Percentiles rank a stretch among this genome's conserved stretches.
Conservation (phyloP, 2,888 invertebrate species). For the Drosophila ezoana region DNA sequence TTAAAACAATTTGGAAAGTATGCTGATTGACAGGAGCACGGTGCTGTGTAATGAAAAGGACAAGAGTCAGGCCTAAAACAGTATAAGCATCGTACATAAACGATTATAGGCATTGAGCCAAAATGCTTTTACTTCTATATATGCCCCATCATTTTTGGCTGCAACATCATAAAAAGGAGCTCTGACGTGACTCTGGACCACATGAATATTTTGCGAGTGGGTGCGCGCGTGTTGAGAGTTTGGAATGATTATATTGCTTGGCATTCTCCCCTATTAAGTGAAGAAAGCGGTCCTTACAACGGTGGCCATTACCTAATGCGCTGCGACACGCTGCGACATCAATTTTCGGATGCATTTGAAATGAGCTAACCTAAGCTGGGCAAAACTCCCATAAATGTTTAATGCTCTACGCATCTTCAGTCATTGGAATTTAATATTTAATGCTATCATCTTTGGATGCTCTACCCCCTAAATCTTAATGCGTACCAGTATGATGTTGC, state of each 20-base stretch:
- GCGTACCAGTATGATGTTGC: conserved; percentile 9
- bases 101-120: conserved; percentile 56
- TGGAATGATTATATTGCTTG: conserved; percentile 42
- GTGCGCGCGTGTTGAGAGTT: conserved; percentile 63
- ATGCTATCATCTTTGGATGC: conserved; percentile 45
- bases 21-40: conserved; percentile 66
- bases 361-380: conserved; percentile 59
- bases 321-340: conserved; percentile 70
- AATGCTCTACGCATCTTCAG: conserved; percentile 47
- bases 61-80: conserved; percentile 19
- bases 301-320: conserved; percentile 72
- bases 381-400: conserved; percentile 48
- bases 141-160: conserved; percentile 19
- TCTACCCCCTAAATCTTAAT: conserved; percentile 8
- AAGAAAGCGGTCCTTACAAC: conserved; percentile 36
- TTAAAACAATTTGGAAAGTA: conserved; percentile 56
- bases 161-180: conserved; percentile 66
- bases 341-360: conserved; percentile 78
- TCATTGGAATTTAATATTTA: conserved; percentile 66
- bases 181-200: conserved; percentile 50
- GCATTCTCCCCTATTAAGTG: conserved; percentile 18
- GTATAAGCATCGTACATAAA: conserved; percentile 42
- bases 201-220: conserved; percentile 65
- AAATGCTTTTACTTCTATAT: conserved; percentile 38
- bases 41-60: conserved; percentile 7